Evolutionary conservation across 2,113 vertebrate species (phyloP).

Genomic region (Brachyhypopomus occidentalis): DNA sequence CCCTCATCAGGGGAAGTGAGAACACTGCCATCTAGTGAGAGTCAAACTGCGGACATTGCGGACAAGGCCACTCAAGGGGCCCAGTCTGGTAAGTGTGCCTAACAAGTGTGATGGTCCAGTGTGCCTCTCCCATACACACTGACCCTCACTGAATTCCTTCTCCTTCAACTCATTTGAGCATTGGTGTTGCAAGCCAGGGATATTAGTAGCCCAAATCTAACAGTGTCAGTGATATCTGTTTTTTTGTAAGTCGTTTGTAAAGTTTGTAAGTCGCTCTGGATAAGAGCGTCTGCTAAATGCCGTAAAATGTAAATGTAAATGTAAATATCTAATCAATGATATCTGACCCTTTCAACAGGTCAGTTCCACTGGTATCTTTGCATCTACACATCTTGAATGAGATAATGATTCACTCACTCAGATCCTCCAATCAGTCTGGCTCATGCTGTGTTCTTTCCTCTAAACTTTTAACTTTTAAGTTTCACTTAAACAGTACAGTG

Average conservation of each 20-base stretch:
- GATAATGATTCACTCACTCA: slow-evolving; percentile 57
- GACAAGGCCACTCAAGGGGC: not conserved
- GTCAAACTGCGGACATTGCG: not conserved
- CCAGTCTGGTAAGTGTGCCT: slow-evolving; percentile 22
- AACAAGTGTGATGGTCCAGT: too few species aligned
- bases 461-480: not conserved
- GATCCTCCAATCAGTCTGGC: slow-evolving; percentile 17
- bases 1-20: slow-evolving; percentile 57
- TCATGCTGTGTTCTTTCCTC: slow-evolving; percentile 2
- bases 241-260: too few species aligned
- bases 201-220: slow-evolving; percentile 37
- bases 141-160: slow-evolving; percentile 7
- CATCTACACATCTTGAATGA: slow-evolving; percentile 37
- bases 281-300: too few species aligned
- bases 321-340: not conserved
- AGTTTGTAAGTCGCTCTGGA: too few species aligned
- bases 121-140: slow-evolving; percentile 19
- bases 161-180: slow-evolving; percentile 27
- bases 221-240: not conserved
- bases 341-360: slow-evolving; percentile 56
- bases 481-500: not conserved
- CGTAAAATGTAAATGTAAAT: too few species aligned
- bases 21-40: slow-evolving; percentile 77
- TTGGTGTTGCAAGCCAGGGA: slow-evolving; percentile 30
- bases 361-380: slow-evolving; percentile 34